Conservation (phyloP, 64 coral and sea anemone species). For the Montipora efflorescens region DNA sequence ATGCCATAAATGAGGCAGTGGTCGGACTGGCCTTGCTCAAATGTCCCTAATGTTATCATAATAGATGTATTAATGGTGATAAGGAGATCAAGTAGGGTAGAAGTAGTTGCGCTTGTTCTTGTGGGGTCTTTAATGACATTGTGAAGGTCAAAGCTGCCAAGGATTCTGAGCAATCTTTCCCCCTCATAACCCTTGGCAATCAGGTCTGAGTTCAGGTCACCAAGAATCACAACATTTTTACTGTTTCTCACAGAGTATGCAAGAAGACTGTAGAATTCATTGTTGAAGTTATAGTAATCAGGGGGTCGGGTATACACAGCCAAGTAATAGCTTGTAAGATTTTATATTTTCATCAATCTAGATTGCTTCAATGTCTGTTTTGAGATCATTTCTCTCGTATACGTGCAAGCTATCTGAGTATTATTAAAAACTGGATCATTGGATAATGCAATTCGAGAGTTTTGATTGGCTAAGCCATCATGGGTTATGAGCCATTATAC, state of each 20-base stretch:
- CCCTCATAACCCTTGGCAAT: slow-evolving; percentile 42
- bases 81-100: slow-evolving; percentile 49
- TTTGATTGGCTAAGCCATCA: too few relatives aligned
- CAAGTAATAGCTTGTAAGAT: slow-evolving; percentile 72
- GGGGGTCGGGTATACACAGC: slow-evolving; percentile 68
- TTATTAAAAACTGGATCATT: too few relatives aligned
- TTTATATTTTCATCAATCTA: not conserved
- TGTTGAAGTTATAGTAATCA: slow-evolving; percentile 46
- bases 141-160: slow-evolving; percentile 52
- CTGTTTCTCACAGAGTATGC: slow-evolving; percentile 48
- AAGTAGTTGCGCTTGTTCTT: slow-evolving; percentile 5
- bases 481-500: too few relatives aligned
- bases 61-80: slow-evolving; percentile 35
- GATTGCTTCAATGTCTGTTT: slow-evolving; percentile 70
- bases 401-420: slow-evolving; percentile 52
- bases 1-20: slow-evolving; percentile 37
- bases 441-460: too few relatives aligned
- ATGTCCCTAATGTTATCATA: slow-evolving; percentile 33
- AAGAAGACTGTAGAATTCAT: slow-evolving; percentile 70
- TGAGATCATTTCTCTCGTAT: slow-evolving; percentile 63
- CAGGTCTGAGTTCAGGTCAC: slow-evolving; percentile 77
- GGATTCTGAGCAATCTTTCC: slow-evolving; percentile 55
- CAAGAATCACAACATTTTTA: slow-evolving; percentile 74
- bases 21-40: slow-evolving; percentile 45
- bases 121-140: slow-evolving; percentile 65